Evolutionary conservation across 2,888 invertebrate species (phyloP), one percentile per base, ranked within the genome.

Genomic region (Papilio protenor): DNA sequence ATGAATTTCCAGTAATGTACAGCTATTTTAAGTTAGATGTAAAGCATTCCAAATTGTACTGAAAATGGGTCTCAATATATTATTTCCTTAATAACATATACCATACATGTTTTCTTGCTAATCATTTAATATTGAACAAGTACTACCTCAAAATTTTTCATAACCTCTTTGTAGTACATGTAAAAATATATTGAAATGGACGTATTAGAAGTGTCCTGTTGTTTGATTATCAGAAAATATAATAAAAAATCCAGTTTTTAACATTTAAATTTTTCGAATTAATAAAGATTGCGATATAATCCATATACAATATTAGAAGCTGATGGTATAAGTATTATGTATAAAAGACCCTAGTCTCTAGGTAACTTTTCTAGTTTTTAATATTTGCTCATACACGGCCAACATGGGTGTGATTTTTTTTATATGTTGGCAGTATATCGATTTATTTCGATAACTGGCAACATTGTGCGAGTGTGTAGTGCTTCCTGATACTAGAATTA

Each of bases 301-400:
- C 1, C 90, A 85, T 89, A 89, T 86, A 82, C 84, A 85, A 85
- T 84, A 84, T 83, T 81, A 79, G 83, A 83, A 84, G 82, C 80
- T 83, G 86, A 82, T 81, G 83, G 83, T 83, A 83, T 84, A 83
- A 89, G 90, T 92, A 91, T 91, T 91, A 89, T 87, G 85, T 86
- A 84, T 90, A 89, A 88, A 86, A 87, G 89, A 85, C 90, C 91
- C 92, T 93, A 93, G 93, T 93, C 92, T 88, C 83, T 92, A 93
- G 91, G 84, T 91, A 91, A 89, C 87, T 87, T 89, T 85, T 86
- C 84, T 91, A 89, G 87, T 85, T 88, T 86, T 33, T 88, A 88
- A 82, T 83, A 84, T 86, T 92, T 92, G 93, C 93, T 93, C 93
- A 92, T 85, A 83, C 81, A 85, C 86, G 87, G 87, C 88, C 87